phyloP scores from a whole-genome alignment of 1,140 invertebrate genomes.

The Drosophila erecta region DNA sequence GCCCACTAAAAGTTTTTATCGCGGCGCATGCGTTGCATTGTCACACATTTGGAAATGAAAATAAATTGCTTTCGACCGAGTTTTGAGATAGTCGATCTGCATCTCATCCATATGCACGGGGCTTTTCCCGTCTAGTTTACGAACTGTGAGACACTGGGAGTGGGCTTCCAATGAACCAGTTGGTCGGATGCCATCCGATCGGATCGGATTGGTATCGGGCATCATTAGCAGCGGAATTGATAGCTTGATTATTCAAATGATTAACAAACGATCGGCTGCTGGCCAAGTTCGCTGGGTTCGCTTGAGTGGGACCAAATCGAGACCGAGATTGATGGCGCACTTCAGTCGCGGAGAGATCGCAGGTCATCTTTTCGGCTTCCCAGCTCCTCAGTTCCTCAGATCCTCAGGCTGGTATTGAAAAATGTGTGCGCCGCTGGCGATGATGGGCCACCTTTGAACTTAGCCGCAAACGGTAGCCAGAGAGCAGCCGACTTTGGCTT shows the following conservation, averaged over 20 bases:
- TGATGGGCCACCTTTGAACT: slow-evolving; percentile 69
- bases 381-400: background rate
- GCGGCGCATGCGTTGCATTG: slow-evolving; percentile 71
- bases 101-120: slow-evolving; percentile 67
- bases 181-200: slow-evolving; percentile 33
- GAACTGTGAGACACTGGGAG: slow-evolving; percentile 66
- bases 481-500: slow-evolving; percentile 43
- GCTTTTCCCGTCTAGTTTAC: slow-evolving; percentile 72
- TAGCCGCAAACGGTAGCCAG: slow-evolving; percentile 72
- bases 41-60: slow-evolving; percentile 81
- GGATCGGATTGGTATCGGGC: slow-evolving; percentile 58
- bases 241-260: slow-evolving; percentile 85
- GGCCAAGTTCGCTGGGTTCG: slow-evolving; percentile 37
- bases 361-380: slow-evolving; percentile 24
- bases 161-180: slow-evolving; percentile 38
- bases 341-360: slow-evolving; percentile 66
- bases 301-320: slow-evolving; percentile 18
- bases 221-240: slow-evolving; percentile 84
- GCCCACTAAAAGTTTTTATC: slow-evolving; percentile 55
- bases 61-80: slow-evolving; percentile 70
- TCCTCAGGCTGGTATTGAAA: slow-evolving; percentile 58
- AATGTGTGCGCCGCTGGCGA: slow-evolving; percentile 74
- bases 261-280: slow-evolving; percentile 75
- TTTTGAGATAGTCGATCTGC: slow-evolving; percentile 30
- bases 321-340: slow-evolving; percentile 70